Percentiles rank a stretch among this genome's conserved stretches.
Conservation (phyloP, 2,113 vertebrate species). For the Symphodus melops region DNA sequence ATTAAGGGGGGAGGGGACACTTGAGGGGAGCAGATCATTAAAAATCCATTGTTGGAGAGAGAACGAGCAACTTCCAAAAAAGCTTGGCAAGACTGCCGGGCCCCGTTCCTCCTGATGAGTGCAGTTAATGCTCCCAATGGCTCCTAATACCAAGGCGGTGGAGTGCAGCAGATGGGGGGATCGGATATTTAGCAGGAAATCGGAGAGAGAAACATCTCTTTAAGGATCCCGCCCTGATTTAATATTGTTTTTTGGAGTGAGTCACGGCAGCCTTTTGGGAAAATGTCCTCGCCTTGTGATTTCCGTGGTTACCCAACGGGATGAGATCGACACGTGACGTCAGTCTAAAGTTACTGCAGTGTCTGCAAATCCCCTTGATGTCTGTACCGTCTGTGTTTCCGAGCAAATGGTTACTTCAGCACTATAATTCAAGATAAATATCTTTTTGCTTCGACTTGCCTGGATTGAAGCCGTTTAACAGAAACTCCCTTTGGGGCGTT, state of each 20-base stretch:
- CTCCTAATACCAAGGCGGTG: constrained; percentile 59
- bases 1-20: constrained; percentile 19
- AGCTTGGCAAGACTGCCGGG: constrained; percentile 55
- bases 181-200: constrained; percentile 35
- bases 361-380: background rate
- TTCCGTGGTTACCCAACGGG: constrained; percentile 46
- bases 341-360: background rate
- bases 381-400: background rate
- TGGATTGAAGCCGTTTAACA: too few relatives aligned
- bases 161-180: constrained; percentile 34
- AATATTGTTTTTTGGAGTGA: constrained; percentile 55
- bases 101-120: constrained; percentile 63
- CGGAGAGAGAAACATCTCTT: constrained; percentile 32
- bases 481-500: too few relatives aligned
- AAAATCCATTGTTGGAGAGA: constrained; percentile 74
- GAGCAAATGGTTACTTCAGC: background rate
- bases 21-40: constrained; percentile 59
- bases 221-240: constrained; percentile 47
- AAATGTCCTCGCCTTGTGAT: constrained; percentile 23
- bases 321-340: constrained; percentile 9
- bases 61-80: constrained; percentile 71
- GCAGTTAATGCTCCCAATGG: constrained; percentile 73
- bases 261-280: constrained; percentile 35
- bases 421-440: too few relatives aligned
- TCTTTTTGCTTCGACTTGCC: too few relatives aligned